Base-by-base conservation (phyloP, 2,888 invertebrate species). In the Brachycybe producta region DNA sequence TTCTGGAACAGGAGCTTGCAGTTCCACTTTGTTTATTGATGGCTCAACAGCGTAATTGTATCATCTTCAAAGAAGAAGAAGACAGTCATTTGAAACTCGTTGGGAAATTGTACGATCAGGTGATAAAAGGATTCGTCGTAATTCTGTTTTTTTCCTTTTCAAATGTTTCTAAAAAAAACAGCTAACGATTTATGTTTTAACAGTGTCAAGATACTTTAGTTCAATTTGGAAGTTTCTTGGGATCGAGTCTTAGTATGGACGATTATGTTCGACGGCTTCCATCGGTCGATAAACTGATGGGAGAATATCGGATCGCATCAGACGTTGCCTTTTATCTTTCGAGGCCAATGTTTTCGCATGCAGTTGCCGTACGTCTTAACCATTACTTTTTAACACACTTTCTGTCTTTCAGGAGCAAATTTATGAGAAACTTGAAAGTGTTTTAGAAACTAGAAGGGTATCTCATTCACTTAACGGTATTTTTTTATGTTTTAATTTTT, bases 281-380 rank as follows among this genome's bases (percentile, higher is more conserved):
- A 0, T 77, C 86, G 0, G 79, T 95, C 54, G 79, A 90, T 67
- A 82, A 82, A 60, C 80, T 97, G 71, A 73, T 95, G 19, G 77
- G 83, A 39, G 87, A 90, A 57, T 95, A 91, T 67, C 87, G 92
- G 64, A 84, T 98, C 41, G 86, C 90, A 54, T 80, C 90, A 1
- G 97, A 98, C 66, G 90, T 94, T 1, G 95, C 97, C n/a, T 97
- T 98, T 72, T 95, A 92, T 69, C 74, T 99, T 24, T 87, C 91
- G 40, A 76, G 97, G 54, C 90, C 92, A 3, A 87, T 91, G 70
- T 80, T 92, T 64, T 78, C 84, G 40, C 85, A 84, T 67, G 77
- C 79, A 42, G 82, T 87, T 50, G 80, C 79, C 66, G 84, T 85
- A 70, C 75, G 75, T 70, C 53, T 38, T 13, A n/a, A n/a, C 8